These are phyloP conservation scores for Syngnathus typhle DNA, from an alignment of 2,113 vertebrate genomes.

Conservation along the genomic window DNA sequence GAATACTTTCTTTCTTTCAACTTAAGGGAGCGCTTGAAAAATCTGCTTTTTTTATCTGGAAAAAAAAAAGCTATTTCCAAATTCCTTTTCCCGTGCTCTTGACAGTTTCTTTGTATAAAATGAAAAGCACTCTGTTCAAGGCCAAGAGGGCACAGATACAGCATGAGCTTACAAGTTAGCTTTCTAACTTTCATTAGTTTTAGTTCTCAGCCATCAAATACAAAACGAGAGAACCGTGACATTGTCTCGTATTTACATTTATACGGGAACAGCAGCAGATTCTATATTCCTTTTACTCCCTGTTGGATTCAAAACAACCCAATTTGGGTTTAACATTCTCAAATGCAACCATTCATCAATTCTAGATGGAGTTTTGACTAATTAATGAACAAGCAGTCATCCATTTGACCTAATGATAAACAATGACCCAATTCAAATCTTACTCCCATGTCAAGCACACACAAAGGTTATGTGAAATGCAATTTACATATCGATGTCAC, in stretches of 20 bases:
- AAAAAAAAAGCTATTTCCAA: constrained; percentile 38
- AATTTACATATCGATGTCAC: constrained; percentile 1
- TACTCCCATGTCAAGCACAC: background rate
- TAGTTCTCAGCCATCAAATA: background rate
- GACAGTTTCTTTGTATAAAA: constrained; percentile 49
- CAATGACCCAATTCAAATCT: background rate
- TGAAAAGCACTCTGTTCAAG: constrained; percentile 42
- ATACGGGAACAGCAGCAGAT: background rate
- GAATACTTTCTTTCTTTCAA: constrained; percentile 45
- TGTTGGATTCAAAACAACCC: no score
- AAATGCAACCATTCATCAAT: background rate
- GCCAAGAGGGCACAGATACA: constrained; percentile 39
- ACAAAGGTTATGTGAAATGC: background rate
- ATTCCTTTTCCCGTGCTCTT: constrained; percentile 40
- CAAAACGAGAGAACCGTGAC: background rate
- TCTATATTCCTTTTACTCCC: background rate
- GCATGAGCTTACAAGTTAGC: constrained; percentile 49
- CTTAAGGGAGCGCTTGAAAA: constrained; percentile 41
- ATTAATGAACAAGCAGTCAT: constrained; percentile 1
- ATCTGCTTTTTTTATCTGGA: constrained; percentile 44
- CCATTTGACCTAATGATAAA: constrained; percentile 1
- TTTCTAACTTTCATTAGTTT: constrained; percentile 16
- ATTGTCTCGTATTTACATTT: background rate
- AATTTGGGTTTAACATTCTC: background rate
- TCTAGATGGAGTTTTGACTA: background rate